Percentiles rank a stretch among this genome's conserved stretches.
phyloP scores from a whole-genome alignment of 2,888 invertebrate species.

The Thyatira batis region DNA sequence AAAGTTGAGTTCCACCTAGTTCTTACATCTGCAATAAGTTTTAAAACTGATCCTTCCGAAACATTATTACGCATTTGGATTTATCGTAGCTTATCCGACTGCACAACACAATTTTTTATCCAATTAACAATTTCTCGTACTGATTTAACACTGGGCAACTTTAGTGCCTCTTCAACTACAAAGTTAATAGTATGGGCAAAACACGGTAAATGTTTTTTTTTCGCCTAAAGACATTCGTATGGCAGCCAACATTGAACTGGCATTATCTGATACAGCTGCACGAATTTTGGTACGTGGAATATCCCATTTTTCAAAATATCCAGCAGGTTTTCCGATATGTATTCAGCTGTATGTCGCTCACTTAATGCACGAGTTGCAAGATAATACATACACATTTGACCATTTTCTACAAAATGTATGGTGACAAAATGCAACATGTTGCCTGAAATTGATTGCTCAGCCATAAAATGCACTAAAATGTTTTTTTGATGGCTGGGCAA shows the following conservation, averaged over 20 bases:
- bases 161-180: slow-evolving; percentile 27
- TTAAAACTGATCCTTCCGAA: slow-evolving; percentile 21
- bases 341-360: no score
- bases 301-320: no score
- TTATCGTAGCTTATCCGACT: slow-evolving; percentile 26
- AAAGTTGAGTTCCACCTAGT: slow-evolving; percentile 26
- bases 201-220: slow-evolving; percentile 24
- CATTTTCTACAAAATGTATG: slow-evolving; percentile 31
- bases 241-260: slow-evolving; percentile 8
- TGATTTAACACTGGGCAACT: slow-evolving; percentile 21
- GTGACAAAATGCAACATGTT: no score
- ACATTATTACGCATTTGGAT: slow-evolving; percentile 26
- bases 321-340: no score
- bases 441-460: no score
- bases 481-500: no score
- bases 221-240: slow-evolving; percentile 9
- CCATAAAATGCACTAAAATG: no score
- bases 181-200: slow-evolving; percentile 28
- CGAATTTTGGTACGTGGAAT: no score
- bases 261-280: background rate
- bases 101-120: slow-evolving; percentile 24
- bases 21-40: slow-evolving; percentile 26
- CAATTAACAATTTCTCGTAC: slow-evolving; percentile 23
- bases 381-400: slow-evolving; percentile 23
- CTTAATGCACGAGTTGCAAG: slow-evolving; percentile 26